A percentile compares a stretch with the other conserved stretches of the same genome.
These are phyloP conservation scores for Salminus brasiliensis DNA, from an alignment of 2,113 vertebrate genomes.

Conservation along the genomic window DNA sequence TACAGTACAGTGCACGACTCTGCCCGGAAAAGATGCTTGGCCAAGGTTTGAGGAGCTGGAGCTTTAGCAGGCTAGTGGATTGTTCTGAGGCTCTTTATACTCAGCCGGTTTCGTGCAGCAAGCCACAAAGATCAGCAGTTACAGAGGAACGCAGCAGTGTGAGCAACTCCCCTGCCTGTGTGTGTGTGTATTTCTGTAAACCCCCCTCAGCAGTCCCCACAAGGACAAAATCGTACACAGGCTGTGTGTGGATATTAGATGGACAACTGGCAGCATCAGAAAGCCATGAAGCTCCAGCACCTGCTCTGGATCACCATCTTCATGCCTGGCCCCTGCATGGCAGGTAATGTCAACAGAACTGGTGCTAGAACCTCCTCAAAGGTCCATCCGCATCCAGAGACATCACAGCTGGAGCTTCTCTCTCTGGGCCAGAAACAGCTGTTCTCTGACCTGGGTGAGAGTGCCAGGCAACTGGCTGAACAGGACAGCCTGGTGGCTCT, in stretches of 20 bases:
- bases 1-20: background rate
- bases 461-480: background rate
- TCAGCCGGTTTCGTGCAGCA: background rate
- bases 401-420: background rate
- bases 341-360: background rate
- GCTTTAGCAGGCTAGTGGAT: background rate
- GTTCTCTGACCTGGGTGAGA: background rate
- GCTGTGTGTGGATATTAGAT: background rate
- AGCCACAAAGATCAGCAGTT: background rate
- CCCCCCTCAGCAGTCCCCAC: background rate
- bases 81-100: background rate
- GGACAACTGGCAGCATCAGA: background rate
- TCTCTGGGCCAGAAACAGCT: background rate
- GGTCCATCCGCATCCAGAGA: background rate
- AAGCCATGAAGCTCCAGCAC: background rate
- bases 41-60: background rate
- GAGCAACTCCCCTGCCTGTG: background rate
- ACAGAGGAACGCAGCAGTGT: background rate
- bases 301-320: background rate
- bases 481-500: background rate
- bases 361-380: background rate
- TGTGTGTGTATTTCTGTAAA: background rate
- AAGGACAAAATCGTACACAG: background rate
- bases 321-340: background rate
- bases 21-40: background rate